Conservation (phyloP, 2,888 invertebrate genomes). For the Hydraecia micacea region DNA sequence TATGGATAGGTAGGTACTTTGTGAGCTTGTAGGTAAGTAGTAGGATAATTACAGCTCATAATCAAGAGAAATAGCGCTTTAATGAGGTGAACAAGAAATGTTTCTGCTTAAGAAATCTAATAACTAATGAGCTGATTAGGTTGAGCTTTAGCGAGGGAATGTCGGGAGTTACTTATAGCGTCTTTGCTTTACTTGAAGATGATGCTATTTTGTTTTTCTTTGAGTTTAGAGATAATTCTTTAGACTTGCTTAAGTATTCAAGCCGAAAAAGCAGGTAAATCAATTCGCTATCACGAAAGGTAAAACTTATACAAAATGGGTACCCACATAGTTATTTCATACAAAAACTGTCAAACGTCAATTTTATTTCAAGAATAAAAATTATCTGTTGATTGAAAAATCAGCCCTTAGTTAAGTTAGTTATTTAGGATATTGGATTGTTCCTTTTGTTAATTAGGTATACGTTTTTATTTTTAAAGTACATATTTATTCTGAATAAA, state of each 20-base stretch:
- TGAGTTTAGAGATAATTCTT: neutral
- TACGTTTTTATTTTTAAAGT: no score
- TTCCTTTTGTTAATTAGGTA: neutral
- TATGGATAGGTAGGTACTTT: neutral
- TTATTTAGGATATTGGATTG: neutral
- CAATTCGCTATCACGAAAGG: neutral
- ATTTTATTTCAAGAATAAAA: no score
- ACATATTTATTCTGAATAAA: no score
- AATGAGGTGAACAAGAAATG: neutral
- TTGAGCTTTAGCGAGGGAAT: neutral
- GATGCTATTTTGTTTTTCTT: neutral
- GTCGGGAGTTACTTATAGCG: no score
- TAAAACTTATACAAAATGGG: neutral
- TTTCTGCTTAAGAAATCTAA: neutral
- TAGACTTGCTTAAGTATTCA: neutral
- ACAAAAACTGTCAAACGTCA: no score
- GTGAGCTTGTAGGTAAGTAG: neutral
- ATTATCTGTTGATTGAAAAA: no score
- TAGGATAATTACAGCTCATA: no score
- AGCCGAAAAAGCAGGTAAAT: neutral
- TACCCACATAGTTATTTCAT: no score
- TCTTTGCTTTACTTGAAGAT: neutral
- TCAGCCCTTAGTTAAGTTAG: no score
- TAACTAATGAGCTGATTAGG: neutral
- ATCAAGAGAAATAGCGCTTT: neutral